Evolutionary conservation across 2,113 vertebrate genomes (phyloP), one percentile per base, ranked within the genome.

Genomic region (Fulmarus glacialis): DNA sequence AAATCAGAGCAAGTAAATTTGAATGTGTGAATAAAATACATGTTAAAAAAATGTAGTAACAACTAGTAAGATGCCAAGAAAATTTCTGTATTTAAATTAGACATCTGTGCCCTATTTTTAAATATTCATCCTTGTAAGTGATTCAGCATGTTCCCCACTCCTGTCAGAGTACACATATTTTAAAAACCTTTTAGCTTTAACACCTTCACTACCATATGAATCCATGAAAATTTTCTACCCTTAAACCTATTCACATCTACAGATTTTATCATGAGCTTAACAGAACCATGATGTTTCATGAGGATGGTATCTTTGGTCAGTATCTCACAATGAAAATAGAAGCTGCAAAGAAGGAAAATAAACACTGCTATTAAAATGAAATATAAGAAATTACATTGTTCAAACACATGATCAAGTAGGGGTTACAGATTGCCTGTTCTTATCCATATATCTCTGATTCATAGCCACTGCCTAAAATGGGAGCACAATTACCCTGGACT

Each of bases 51-150:
- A 97, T 95, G 97, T 98, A 98, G 97, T 98, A 98, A 98, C 98
- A 98, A 97, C 95, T 98, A 98, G 96, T 97, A 98, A 98, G 97
- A 97, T 98, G 98, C 97, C 98, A 98, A 97, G 98, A 97, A 98
- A 98, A 96, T 91, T 98, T 98, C 98, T 98, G 96, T 97, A 98
- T 98, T 98, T 98, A 98, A 98, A 98, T 97, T 98, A 98, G 97
- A 98, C 98, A 98, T 98, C 98, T 98, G 98, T 96, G 98, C 80
- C 98, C 98, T 98, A 97, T 98, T 98, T 98, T 98, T 98, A 97
- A 97, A 97, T 84, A 96, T 97, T 98, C 97, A 97, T 98, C 96
- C 73, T 64, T 97, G 89, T 97, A 98, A 98, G 96, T 87, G 77
- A 95, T 97, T 98, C 96, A 98, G 95, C 96, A 96, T 98, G 97